Evolutionary conservation across 1,140 invertebrate genomes (phyloP).

Genomic region (Ooceraea biroi): DNA sequence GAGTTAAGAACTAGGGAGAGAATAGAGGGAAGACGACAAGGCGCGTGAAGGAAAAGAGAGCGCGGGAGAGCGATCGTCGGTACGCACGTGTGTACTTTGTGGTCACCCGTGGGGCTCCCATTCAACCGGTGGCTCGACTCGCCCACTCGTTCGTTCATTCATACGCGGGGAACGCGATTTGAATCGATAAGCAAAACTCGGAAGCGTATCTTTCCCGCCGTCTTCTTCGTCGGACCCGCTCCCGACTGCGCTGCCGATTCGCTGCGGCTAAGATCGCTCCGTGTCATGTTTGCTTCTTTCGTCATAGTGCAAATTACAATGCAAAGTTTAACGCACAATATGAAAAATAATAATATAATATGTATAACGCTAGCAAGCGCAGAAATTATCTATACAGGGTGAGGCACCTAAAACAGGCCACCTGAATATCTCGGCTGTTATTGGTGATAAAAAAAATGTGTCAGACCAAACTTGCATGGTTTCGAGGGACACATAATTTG

Average conservation of each 20-base stretch:
- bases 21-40: background rate
- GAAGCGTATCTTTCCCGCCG: conserved; percentile 67
- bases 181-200: conserved; percentile 79
- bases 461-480: no score
- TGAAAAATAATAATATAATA: background rate
- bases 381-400: no score
- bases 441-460: no score
- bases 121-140: conserved; percentile 81
- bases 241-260: conserved; percentile 3
- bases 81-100: conserved; percentile 74
- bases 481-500: no score
- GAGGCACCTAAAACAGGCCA: no score
- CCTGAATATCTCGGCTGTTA: no score
- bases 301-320: background rate
- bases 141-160: conserved; percentile 82
- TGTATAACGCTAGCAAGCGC: no score
- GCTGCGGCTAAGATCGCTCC: background rate
- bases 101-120: conserved; percentile 77
- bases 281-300: conserved; percentile 21
- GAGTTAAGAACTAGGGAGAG: background rate
- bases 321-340: background rate
- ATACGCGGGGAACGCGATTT: conserved; percentile 81
- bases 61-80: conserved; percentile 51
- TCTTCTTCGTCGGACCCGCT: conserved; percentile 29
- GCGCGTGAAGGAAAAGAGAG: conserved; percentile 31